Base-by-base conservation (phyloP, 2,797 vertebrate genomes). In the Sphaeramia orbicularis region DNA sequence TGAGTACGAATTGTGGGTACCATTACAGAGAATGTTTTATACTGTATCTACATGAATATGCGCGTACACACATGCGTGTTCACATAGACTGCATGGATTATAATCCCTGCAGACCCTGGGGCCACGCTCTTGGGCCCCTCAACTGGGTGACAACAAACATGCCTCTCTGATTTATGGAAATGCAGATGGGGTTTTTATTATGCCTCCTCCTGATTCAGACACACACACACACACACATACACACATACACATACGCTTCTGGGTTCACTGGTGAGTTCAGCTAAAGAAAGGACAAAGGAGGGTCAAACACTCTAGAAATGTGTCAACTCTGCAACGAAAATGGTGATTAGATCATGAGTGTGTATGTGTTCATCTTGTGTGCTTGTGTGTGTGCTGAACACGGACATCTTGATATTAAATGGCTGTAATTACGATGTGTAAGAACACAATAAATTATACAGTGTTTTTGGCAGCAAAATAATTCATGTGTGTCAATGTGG, bases 91-190 rank as follows among this genome's bases (percentile, higher is more conserved):
- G 58, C 74, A 63, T 38, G 65, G 50, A 54, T 82, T 81, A 82
- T 86, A 79, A 89, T 89, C 79, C 82, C 73, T 47, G 19, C 48
- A 61, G 85, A 80, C 82, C 87, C 90, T 9, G 66, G 82, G 90
- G 91, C 85, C 89, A 78, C 19, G 70, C 84, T 90, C 85, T 85
- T 57, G 82, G 83, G 84, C 76, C 84, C 78, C 87, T 88, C 64
- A 59, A 73, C 86, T 78, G 72, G 86, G 87, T 81, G 83, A 83
- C 78, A 84, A 88, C 86, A 90, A 85, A 87, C 86, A 78, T 81
- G 83, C 78, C 76, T 55, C 76, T 74, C 74, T 87, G 87, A 92
- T 91, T 91, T 89, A 91, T 92, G 89, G 71, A 90, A 91, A 92
- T 88, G 81, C 65, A 89, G 70, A 85, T 85, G 62, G 57, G 76